phyloP scores from a whole-genome alignment of 1,140 invertebrate genomes.

The Tetranychus urticae region DNA sequence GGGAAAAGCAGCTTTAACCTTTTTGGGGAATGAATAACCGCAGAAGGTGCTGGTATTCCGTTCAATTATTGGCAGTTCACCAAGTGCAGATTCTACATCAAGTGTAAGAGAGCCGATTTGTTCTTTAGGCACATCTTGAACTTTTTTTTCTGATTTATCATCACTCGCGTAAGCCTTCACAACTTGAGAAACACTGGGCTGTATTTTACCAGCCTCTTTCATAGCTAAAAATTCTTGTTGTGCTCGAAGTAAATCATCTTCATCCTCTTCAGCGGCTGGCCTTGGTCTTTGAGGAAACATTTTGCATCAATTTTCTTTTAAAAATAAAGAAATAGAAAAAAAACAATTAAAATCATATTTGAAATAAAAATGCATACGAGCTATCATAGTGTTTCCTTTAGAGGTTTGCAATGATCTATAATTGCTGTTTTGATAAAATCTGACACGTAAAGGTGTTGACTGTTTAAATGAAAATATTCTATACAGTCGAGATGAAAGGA shows the following conservation, averaged over 20 bases:
- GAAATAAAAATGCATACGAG: no score
- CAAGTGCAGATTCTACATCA: neutral
- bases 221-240: slow-evolving; percentile 5
- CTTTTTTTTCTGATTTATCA: neutral
- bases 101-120: no score
- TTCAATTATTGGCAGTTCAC: neutral
- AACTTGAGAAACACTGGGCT: neutral
- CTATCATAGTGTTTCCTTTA: no score
- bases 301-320: neutral
- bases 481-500: no score
- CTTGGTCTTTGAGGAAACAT: neutral
- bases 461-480: no score
- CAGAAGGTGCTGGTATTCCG: neutral
- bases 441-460: no score
- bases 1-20: neutral
- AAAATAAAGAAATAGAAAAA: no score
- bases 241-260: slow-evolving; percentile 4
- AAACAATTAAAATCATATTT: no score
- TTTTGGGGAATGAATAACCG: neutral
- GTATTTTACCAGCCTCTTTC: neutral
- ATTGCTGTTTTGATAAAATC: no score
- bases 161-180: neutral
- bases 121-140: neutral
- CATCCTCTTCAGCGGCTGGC: neutral
- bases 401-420: no score